These are phyloP conservation scores for Mystacides longicornis DNA, from an alignment of 2,888 invertebrate species.

Conservation along the genomic window DNA sequence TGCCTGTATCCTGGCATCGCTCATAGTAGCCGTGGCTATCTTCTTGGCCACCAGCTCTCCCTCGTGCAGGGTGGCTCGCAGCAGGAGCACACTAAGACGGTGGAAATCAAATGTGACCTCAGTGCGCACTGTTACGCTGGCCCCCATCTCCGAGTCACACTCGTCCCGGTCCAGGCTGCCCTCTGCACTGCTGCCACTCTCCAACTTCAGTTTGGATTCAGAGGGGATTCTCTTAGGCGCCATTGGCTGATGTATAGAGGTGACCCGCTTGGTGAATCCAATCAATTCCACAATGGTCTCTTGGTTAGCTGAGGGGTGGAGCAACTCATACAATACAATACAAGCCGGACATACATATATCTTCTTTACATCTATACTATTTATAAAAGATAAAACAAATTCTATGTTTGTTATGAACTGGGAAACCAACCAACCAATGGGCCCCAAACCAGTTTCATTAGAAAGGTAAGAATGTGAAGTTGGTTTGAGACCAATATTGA, in stretches of 20 bases:
- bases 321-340: too few relatives aligned
- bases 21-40: slow-evolving; percentile 90
- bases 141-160: neutral
- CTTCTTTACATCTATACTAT: too few relatives aligned
- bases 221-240: slow-evolving; percentile 29
- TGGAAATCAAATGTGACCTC: slow-evolving; percentile 91
- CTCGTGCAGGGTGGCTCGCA: slow-evolving; percentile 71
- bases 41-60: slow-evolving; percentile 70
- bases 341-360: too few relatives aligned
- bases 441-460: too few relatives aligned
- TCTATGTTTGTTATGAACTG: too few relatives aligned
- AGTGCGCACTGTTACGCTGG: slow-evolving; percentile 46
- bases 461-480: too few relatives aligned
- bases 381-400: too few relatives aligned
- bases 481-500: too few relatives aligned
- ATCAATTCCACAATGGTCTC: slow-evolving; percentile 90
- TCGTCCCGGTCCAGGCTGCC: slow-evolving; percentile 10
- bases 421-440: too few relatives aligned
- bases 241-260: slow-evolving; percentile 28
- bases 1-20: slow-evolving; percentile 83
- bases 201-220: slow-evolving; percentile 29
- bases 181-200: slow-evolving; percentile 28
- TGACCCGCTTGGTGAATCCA: slow-evolving; percentile 74
- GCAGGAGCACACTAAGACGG: slow-evolving; percentile 77
- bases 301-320: slow-evolving; percentile 75